Evolutionary conservation across 2,797 vertebrate species (phyloP).

Genomic region (Morus bassanus): DNA sequence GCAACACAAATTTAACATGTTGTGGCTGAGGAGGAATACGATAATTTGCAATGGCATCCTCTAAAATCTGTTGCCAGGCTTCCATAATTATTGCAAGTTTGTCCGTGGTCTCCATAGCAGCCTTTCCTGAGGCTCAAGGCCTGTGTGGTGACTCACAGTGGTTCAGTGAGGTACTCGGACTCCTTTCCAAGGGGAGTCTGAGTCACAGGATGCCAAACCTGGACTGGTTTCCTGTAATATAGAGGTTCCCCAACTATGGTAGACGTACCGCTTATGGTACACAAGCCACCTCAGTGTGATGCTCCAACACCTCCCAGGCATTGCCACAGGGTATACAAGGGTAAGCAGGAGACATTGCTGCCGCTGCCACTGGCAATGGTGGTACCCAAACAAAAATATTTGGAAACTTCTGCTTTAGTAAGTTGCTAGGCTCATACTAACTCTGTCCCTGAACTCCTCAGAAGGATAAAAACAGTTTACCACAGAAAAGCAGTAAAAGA

Average conservation of each 20-base stretch:
- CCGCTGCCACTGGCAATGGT: not conserved
- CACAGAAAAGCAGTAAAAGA: not conserved
- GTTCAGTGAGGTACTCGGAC: not conserved
- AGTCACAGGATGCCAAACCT: slow-evolving; percentile 39
- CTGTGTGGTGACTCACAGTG: not conserved
- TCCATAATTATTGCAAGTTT: slow-evolving; percentile 26
- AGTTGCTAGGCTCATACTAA: not conserved
- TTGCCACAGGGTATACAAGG: rapidly evolving
- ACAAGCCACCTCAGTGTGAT: not conserved
- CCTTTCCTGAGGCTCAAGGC: not conserved
- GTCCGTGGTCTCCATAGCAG: slow-evolving; percentile 11
- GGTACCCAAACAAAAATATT: not conserved
- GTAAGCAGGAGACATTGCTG: not conserved
- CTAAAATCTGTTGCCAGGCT: slow-evolving; percentile 22
- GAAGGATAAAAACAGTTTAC: not conserved
- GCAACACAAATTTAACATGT: not conserved
- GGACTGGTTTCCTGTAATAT: slow-evolving; percentile 20
- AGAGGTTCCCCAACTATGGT: not conserved
- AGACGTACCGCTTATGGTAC: rapidly evolving
- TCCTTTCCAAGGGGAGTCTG: slow-evolving; percentile 5
- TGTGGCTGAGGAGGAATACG: not conserved
- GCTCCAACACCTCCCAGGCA: not conserved
- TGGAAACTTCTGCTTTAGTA: not conserved
- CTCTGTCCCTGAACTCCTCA: not conserved
- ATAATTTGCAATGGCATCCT: not conserved